A percentile compares a stretch with the other conserved stretches of the same genome.
Evolutionary conservation across 1,140 invertebrate species (phyloP).

Genomic region (Armadillidium nasatum): DNA sequence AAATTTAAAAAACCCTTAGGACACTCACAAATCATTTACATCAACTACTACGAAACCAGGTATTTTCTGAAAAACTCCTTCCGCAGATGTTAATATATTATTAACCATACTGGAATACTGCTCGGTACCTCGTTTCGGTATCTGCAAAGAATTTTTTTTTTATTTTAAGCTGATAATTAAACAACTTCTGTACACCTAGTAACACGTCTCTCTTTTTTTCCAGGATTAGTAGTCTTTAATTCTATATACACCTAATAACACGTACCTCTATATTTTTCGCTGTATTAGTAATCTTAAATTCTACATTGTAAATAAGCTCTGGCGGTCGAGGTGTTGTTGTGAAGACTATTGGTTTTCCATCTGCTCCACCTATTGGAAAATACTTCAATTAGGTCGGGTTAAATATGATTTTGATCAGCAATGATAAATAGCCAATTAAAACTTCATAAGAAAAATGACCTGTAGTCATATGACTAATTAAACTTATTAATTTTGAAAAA

Average conservation of each 20-base stretch:
- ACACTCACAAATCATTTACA: neutral
- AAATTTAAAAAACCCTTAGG: too few relatives aligned
- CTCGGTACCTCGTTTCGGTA: neutral
- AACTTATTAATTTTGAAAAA: too few relatives aligned
- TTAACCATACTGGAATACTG: neutral
- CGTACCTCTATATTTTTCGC: constrained; percentile 47
- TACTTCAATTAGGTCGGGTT: too few relatives aligned
- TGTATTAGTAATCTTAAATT: constrained; percentile 68
- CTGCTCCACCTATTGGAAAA: constrained; percentile 26
- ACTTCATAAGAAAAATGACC: too few relatives aligned
- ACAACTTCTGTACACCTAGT: too few relatives aligned
- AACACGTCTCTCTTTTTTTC: too few relatives aligned
- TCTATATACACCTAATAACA: neutral
- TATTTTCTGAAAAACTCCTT: neutral
- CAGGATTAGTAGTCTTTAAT: too few relatives aligned
- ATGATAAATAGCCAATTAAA: too few relatives aligned
- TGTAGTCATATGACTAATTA: too few relatives aligned
- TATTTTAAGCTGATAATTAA: too few relatives aligned
- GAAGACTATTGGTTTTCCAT: constrained; percentile 42
- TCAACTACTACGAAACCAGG: neutral
- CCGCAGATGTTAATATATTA: neutral
- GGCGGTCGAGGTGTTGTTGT: constrained; percentile 60
- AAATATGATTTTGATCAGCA: too few relatives aligned
- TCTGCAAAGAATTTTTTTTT: neutral
- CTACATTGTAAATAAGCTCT: constrained; percentile 63